A percentile compares a stretch with the other conserved stretches of the same genome.
These are phyloP conservation scores for Zaprionus capensis DNA, from an alignment of 1,140 invertebrate genomes.

Conservation along the genomic window DNA sequence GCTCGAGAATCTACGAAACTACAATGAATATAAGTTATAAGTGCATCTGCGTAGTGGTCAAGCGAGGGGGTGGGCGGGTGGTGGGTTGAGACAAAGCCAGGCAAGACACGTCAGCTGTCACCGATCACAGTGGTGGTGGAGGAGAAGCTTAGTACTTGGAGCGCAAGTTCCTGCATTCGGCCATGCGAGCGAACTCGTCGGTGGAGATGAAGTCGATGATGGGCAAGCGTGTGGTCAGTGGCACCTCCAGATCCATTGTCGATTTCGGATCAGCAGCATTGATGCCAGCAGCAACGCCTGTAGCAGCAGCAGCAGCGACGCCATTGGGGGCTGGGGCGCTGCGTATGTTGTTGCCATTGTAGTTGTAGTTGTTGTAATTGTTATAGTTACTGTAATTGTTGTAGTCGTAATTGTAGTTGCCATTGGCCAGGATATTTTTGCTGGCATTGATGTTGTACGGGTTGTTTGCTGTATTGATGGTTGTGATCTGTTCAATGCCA, in stretches of 20 bases:
- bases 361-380: not conserved
- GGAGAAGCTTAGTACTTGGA: not conserved
- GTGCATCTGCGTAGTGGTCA: too few relatives aligned
- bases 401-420: constrained; percentile 3
- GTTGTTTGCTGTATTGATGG: not conserved
- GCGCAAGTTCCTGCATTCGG: not conserved
- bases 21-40: too few relatives aligned
- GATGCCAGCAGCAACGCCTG: not conserved
- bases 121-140: not conserved
- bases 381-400: not conserved
- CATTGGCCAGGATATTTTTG: not conserved
- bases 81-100: not conserved
- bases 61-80: too few relatives aligned
- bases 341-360: not conserved
- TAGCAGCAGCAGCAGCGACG: too few relatives aligned
- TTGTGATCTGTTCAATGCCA: not conserved
- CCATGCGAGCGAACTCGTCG: constrained; percentile 58
- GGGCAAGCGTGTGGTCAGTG: constrained; percentile 54
- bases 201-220: constrained; percentile 72
- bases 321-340: not conserved
- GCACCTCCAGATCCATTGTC: constrained; percentile 35
- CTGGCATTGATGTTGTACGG: too few relatives aligned
- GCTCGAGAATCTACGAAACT: too few relatives aligned
- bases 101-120: not conserved
- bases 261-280: not conserved